Evolutionary conservation across 2,888 invertebrate genomes (phyloP).

Genomic region (Drosophila rubida): DNA sequence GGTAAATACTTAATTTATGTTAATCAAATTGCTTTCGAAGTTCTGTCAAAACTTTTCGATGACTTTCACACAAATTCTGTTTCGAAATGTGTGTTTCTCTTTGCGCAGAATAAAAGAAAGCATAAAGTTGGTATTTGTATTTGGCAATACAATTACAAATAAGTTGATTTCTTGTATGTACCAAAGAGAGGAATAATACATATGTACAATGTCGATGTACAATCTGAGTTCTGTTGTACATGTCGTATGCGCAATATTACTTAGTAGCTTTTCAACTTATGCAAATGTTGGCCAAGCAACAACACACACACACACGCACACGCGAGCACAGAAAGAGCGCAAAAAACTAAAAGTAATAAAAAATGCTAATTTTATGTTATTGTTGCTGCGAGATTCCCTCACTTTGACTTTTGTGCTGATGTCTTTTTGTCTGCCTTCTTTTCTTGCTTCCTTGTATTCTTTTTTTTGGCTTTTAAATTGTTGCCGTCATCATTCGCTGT

Average conservation of each 20-base stretch:
- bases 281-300: conserved; percentile 56
- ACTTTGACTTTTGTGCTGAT: conserved; percentile 38
- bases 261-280: conserved; percentile 64
- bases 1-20: not conserved
- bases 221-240: conserved; percentile 38
- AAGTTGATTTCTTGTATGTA: conserved; percentile 8
- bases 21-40: conserved; percentile 1
- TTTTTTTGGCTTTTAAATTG: conserved; percentile 43
- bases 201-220: conserved; percentile 8
- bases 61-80: conserved; percentile 2
- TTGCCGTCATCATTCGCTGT: conserved; percentile 49
- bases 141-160: conserved; percentile 31
- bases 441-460: conserved; percentile 27
- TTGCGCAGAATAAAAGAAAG: not conserved
- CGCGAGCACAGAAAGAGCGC: conserved; percentile 19
- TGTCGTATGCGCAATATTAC: conserved; percentile 72
- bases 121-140: conserved; percentile 13
- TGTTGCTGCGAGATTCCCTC: conserved; percentile 58
- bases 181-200: not conserved
- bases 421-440: conserved; percentile 27
- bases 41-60: conserved; percentile 9
- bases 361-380: conserved; percentile 80
- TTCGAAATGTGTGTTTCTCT: not conserved
- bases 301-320: not conserved
- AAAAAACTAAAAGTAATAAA: conserved; percentile 78